Evolutionary conservation across 2,113 vertebrate species (phyloP).

Genomic region (Centropus unirufus): DNA sequence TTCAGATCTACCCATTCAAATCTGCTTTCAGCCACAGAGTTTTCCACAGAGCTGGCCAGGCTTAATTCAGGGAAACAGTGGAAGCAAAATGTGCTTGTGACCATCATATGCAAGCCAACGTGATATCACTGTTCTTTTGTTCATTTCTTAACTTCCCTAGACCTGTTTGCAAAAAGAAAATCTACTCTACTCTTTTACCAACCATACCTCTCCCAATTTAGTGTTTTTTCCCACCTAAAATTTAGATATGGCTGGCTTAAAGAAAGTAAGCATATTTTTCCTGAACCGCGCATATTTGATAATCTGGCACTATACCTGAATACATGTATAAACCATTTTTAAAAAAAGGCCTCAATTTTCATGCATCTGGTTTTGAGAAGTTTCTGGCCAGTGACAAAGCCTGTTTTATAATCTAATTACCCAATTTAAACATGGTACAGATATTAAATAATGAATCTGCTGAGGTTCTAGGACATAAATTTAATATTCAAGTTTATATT

Average conservation of each 20-base stretch:
- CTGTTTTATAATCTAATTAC: not conserved
- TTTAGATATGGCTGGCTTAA: not conserved
- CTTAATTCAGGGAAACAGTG: conserved; percentile 24
- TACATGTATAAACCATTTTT: not conserved
- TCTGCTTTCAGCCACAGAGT: conserved; percentile 47
- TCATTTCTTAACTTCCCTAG: not conserved
- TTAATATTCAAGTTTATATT: not conserved
- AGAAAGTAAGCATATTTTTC: not conserved
- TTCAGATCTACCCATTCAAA: conserved; percentile 37
- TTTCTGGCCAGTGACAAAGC: not conserved
- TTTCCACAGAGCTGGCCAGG: conserved; percentile 45
- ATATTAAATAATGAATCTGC: not conserved
- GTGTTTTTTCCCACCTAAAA: not conserved
- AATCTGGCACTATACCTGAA: not conserved
- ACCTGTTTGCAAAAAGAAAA: conserved; percentile 22
- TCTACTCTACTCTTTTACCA: not conserved
- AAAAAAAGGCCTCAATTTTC: not conserved
- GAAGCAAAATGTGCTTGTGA: conserved; percentile 59
- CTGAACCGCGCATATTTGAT: not conserved
- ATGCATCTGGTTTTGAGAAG: not conserved
- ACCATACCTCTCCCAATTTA: not conserved
- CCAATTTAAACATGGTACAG: not conserved
- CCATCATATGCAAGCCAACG: conserved; percentile 26
- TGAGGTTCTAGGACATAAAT: not conserved
- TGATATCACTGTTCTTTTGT: conserved; percentile 52